These are phyloP conservation scores for Leptosomus discolor DNA, from an alignment of 2,113 vertebrate genomes.

Conservation along the genomic window DNA sequence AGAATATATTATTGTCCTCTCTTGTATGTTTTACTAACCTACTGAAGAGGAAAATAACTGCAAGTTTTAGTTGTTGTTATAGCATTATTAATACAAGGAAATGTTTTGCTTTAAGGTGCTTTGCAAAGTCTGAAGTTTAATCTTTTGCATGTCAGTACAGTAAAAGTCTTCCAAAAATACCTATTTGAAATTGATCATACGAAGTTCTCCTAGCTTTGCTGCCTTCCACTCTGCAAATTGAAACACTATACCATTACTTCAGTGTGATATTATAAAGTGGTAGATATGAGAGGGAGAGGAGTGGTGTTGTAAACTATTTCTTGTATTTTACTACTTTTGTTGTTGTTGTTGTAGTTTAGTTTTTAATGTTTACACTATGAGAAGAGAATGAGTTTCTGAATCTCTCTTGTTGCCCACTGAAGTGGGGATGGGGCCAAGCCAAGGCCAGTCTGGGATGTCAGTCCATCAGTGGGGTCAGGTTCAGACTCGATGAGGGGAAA, in stretches of 20 bases:
- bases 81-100: not conserved
- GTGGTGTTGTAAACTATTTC: not conserved
- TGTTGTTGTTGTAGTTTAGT: not conserved
- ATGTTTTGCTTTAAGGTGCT: not conserved
- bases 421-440: not conserved
- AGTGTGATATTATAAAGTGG: not conserved
- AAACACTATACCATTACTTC: not conserved
- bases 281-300: not conserved
- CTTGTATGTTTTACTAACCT: not conserved
- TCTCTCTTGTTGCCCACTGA: not conserved
- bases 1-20: not conserved
- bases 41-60: fast-evolving
- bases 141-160: not conserved
- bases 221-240: not conserved
- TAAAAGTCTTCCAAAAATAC: not conserved
- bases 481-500: not conserved
- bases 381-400: not conserved
- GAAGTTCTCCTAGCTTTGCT: not conserved
- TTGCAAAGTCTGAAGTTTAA: not conserved
- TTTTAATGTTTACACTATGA: not conserved
- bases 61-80: not conserved
- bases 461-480: not conserved
- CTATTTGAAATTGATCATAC: not conserved
- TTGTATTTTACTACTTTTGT: not conserved
- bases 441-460: not conserved